These are phyloP conservation scores for Hassar affinis DNA, from an alignment of 2,113 vertebrate species.

Conservation along the genomic window DNA sequence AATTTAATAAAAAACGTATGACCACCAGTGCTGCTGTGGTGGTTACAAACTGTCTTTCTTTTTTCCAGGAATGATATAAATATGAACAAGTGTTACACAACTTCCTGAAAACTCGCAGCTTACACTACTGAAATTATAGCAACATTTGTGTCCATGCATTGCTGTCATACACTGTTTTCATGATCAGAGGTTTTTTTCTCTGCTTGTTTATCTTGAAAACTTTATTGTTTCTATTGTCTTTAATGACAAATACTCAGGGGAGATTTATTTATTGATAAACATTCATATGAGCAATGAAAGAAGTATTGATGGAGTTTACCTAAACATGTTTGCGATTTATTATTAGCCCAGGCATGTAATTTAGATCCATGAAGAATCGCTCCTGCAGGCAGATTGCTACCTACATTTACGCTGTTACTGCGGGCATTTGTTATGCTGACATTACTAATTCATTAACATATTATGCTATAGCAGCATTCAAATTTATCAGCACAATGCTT, in stretches of 20 bases:
- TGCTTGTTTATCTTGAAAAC: not conserved
- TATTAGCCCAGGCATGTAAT: slow-evolving; percentile 37
- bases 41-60: not conserved
- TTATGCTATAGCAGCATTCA: slow-evolving; percentile 20
- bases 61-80: not conserved
- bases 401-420: slow-evolving; percentile 34
- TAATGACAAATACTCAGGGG: slow-evolving; percentile 50
- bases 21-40: too few relatives aligned
- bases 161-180: not conserved
- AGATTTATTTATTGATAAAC: slow-evolving; percentile 58
- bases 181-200: not conserved
- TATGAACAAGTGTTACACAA: not conserved
- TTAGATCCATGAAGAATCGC: slow-evolving; percentile 52
- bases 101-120: not conserved
- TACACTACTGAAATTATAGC: not conserved
- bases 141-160: not conserved
- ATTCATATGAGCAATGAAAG: slow-evolving; percentile 51
- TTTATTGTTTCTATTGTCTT: not conserved
- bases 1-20: too few relatives aligned
- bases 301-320: slow-evolving; percentile 40
- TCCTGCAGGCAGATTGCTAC: slow-evolving; percentile 39
- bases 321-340: slow-evolving; percentile 34
- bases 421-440: slow-evolving; percentile 43
- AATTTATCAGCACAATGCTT: slow-evolving; percentile 17
- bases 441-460: slow-evolving; percentile 36